Conservation (phyloP, 2,888 invertebrate genomes). For the Amphipyra berbera region DNA sequence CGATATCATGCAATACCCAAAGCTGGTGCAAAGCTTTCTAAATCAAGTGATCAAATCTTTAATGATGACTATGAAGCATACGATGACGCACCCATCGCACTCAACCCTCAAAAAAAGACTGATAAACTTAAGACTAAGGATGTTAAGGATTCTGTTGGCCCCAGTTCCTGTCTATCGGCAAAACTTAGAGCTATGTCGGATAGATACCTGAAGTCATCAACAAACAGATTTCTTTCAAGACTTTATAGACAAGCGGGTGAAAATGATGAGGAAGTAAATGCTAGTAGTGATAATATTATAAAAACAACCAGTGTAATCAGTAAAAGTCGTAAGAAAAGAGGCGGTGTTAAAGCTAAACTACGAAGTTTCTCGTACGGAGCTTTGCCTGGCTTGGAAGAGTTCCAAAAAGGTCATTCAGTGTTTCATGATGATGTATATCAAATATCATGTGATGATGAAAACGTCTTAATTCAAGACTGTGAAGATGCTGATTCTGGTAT, state of each 20-base stretch:
- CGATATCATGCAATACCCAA: slow-evolving; percentile 84
- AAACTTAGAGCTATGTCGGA: slow-evolving; percentile 93
- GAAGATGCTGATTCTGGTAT: slow-evolving; percentile 94
- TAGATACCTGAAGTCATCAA: slow-evolving; percentile 92
- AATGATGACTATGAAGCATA: slow-evolving; percentile 87
- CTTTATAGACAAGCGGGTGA: slow-evolving; percentile 89
- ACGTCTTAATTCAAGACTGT: slow-evolving; percentile 89
- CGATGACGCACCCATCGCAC: slow-evolving; percentile 69
- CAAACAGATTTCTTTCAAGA: slow-evolving; percentile 92
- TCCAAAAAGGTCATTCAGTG: slow-evolving; percentile 90
- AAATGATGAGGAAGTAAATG: slow-evolving; percentile 71
- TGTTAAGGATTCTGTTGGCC: slow-evolving; percentile 86
- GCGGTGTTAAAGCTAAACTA: slow-evolving; percentile 87
- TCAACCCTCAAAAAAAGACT: slow-evolving; percentile 85
- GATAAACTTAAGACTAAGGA: slow-evolving; percentile 85
- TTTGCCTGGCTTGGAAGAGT: slow-evolving; percentile 92
- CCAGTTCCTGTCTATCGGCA: slow-evolving; percentile 91
- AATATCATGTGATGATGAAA: slow-evolving; percentile 87
- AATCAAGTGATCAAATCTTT: slow-evolving; percentile 89
- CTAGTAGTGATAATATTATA: slow-evolving; percentile 72
- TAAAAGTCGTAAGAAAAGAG: slow-evolving; percentile 82
- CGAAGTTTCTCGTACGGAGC: slow-evolving; percentile 94
- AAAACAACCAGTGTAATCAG: slow-evolving; percentile 74
- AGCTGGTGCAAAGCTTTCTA: slow-evolving; percentile 83
- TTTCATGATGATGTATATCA: slow-evolving; percentile 90